Percentiles rank a stretch among this genome's conserved stretches.
Conservation (phyloP, 2,113 vertebrate species). For the Petroica traversi region DNA sequence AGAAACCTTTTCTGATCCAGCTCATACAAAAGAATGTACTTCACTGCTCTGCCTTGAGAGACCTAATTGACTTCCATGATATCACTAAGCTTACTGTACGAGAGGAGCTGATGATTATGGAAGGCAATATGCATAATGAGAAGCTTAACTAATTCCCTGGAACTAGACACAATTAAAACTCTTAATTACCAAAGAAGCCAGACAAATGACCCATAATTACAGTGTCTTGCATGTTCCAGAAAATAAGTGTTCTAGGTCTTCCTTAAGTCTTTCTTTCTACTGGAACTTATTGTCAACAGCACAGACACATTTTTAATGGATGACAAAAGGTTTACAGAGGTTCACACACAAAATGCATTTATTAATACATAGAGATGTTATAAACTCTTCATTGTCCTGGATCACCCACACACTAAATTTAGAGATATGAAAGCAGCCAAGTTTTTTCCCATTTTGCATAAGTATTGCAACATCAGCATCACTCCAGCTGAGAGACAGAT, state of each 20-base stretch:
- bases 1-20: constrained; percentile 49
- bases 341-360: not conserved
- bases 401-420: constrained; percentile 12
- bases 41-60: constrained; percentile 48
- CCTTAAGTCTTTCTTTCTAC: not conserved
- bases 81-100: constrained; percentile 60
- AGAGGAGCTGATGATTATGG: constrained; percentile 33
- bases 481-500: constrained; percentile 25
- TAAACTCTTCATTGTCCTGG: not conserved
- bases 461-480: constrained; percentile 26
- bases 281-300: constrained; percentile 1
- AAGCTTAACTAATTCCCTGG: constrained; percentile 71
- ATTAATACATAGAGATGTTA: not conserved
- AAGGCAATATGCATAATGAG: constrained; percentile 60
- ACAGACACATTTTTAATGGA: not conserved
- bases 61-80: constrained; percentile 73
- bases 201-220: constrained; percentile 73
- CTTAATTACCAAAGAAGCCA: constrained; percentile 69
- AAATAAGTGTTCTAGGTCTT: constrained; percentile 27
- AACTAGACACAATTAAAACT: constrained; percentile 75
- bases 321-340: not conserved
- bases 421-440: constrained; percentile 9
- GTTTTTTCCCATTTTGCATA: not conserved
- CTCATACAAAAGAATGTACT: constrained; percentile 61
- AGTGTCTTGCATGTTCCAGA: constrained; percentile 20